A percentile compares a stretch with the other conserved stretches of the same genome.
phyloP scores from a whole-genome alignment of 2,113 vertebrate species.

The Scatophagus argus region DNA sequence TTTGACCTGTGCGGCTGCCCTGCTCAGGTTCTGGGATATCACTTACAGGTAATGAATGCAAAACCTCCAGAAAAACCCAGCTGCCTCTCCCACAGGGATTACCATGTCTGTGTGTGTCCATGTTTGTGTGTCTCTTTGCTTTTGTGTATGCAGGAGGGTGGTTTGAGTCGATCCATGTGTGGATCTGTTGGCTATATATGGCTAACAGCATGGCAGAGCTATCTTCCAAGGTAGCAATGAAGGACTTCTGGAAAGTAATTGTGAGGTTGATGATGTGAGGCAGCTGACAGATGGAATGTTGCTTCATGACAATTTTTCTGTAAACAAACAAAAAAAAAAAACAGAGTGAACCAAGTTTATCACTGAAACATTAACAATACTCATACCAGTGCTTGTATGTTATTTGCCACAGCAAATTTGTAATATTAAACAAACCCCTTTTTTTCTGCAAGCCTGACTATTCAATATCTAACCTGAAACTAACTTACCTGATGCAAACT shows the following conservation, averaged over 20 bases:
- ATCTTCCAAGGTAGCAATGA: conserved; percentile 30
- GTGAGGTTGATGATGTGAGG: conserved; percentile 14
- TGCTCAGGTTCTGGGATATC: conserved; percentile 39
- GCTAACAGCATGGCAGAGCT: background rate
- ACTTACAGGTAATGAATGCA: conserved; percentile 58
- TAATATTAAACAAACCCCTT: no score
- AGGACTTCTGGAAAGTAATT: conserved; percentile 16
- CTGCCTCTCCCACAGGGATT: conserved; percentile 61
- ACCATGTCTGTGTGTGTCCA: background rate
- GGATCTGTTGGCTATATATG: background rate
- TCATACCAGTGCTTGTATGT: background rate
- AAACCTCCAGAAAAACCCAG: conserved; percentile 24
- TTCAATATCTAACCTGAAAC: background rate
- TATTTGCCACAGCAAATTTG: background rate
- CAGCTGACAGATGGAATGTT: conserved; percentile 1
- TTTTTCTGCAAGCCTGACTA: background rate
- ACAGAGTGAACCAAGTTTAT: background rate
- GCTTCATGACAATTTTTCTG: background rate
- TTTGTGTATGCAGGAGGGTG: background rate
- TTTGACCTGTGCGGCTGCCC: conserved; percentile 12
- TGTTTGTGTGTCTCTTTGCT: background rate
- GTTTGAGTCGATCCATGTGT: background rate
- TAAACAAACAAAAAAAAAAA: no score
- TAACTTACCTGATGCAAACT: no score
- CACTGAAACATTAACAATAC: background rate